A percentile compares a stretch with the other conserved stretches of the same genome.
phyloP scores from a whole-genome alignment of 2,113 vertebrate species.

The Sapayoa aenigma region DNA sequence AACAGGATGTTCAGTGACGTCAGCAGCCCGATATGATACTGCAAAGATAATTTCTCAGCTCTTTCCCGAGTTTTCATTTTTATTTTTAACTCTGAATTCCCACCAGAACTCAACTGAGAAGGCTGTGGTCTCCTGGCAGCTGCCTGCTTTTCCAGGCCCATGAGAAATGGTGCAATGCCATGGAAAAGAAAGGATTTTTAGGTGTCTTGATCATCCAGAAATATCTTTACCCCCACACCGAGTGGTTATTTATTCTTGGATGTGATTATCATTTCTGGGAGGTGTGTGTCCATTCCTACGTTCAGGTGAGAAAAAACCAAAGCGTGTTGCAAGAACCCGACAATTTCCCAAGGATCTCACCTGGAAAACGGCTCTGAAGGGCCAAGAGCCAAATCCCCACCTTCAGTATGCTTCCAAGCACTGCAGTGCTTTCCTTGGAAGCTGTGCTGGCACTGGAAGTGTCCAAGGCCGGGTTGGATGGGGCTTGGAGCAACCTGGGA shows the following conservation, averaged over 20 bases:
- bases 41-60: background rate
- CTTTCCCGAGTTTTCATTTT: background rate
- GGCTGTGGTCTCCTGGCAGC: fast-evolving
- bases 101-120: background rate
- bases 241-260: background rate
- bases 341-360: background rate
- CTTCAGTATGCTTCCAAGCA: background rate
- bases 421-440: background rate
- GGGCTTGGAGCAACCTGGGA: background rate
- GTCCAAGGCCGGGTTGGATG: background rate
- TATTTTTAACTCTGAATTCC: constrained; percentile 32
- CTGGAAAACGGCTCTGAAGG: background rate
- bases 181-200: background rate
- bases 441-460: background rate
- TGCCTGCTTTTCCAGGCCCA: background rate
- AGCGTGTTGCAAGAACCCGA: background rate
- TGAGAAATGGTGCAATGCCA: fast-evolving
- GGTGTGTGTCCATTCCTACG: fast-evolving
- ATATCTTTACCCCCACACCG: fast-evolving
- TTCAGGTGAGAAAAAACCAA: background rate
- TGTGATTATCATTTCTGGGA: background rate
- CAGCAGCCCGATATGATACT: background rate
- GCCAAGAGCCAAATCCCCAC: background rate
- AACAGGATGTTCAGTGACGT: constrained; percentile 5
- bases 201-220: background rate